Evolutionary conservation across 2,797 vertebrate genomes (phyloP), one percentile per base, ranked within the genome.

Genomic region (Sphaeramia orbicularis): DNA sequence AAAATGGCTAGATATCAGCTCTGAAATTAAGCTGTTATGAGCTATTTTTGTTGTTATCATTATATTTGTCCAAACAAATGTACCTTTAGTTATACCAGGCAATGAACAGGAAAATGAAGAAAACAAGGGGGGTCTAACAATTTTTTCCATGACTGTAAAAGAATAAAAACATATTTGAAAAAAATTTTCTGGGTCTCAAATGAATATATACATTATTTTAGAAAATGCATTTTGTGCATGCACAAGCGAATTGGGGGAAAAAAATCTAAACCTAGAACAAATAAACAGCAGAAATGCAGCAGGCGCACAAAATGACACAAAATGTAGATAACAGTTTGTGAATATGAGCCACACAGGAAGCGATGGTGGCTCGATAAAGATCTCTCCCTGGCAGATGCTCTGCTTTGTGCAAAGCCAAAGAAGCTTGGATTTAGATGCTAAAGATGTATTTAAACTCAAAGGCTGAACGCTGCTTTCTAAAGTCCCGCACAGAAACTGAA

Each of bases 281-380:
- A 65, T 56, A 70, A 71, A 52, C 19, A 51, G 2, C 10, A 38
- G 24, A 32, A 55, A 65, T 57, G 11, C 24, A 69, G 24, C 10
- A 7, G 51, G 53, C 30, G 4, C 49, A 36, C 35, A 57, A 52
- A 44, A 30, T 2, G 49, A 65, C 24, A 43, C 15, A 43, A 52
- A 58, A 73, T 38, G 51, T 73, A 19, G 45, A 37, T 57, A 69
- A 52, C 13, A 48, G 37, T 65, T 79, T 63, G 53, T 84, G 83
- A 85, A 80, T 76, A 76, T 62, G 75, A 87, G 79, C 52, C 78
- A 78, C 75, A 71, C 84, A 88, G 89, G 89, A 93, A 94, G 87
- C 60, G 48, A 79, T 72, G 68, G 74, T 92, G 78, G 65, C 59
- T 53, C 1, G 93, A 94, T 94, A 90, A 76, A 61, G 71, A 94